Base-by-base conservation (phyloP, 2,113 vertebrate species). In the Parotia lawesii region DNA sequence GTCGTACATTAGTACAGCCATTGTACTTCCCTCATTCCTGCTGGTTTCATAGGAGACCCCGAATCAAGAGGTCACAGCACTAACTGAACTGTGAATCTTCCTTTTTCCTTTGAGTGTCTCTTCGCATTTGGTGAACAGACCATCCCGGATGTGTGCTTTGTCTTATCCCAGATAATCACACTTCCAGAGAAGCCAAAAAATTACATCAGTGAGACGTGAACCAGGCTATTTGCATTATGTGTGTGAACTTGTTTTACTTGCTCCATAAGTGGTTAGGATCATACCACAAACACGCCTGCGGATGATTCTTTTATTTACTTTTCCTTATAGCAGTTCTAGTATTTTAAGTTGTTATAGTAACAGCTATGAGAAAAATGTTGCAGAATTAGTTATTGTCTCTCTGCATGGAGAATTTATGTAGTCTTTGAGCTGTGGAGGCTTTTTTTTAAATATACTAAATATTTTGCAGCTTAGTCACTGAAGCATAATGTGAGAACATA, bases 391-490 rank as follows among this genome's bases (percentile, higher is more conserved):
- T 92, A 56, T 8, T 35, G 28, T 94, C 58, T 67, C 16, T 78
- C 62, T 33, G 29, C 24, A 47, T 28, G 37, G 24, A 94, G 33
- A 65, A 85, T 69, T 86, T 70, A 72, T 72, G 85, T 61, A 86
- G 51, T 16, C 24, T 62, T 48, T 48, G 44, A 61, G 56, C 94
- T 91, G 48, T 16, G 38, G 51, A 82, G 47, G 35, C 1, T 48
- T 60, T 96, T 96, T 85, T 88, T 66, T 87, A 57, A 71, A 45
- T 90, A 51, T 37, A 76, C 9, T 38, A 88, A 93, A 94, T 89
- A 92, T 89, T 92, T 87, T 94, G 18, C 51, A 79, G 42, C 40
- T 96, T 97, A 96, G 94, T 95, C 93, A 94, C 72, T 78, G 47
- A 64, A 42, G 61, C 57, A 86, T 94, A 95, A 93, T 80, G 47